Evolutionary conservation across 35 echinoderm and acorn worm species (phyloP), one percentile per base, ranked within the genome.

Genomic region (Lytechinus pictus): DNA sequence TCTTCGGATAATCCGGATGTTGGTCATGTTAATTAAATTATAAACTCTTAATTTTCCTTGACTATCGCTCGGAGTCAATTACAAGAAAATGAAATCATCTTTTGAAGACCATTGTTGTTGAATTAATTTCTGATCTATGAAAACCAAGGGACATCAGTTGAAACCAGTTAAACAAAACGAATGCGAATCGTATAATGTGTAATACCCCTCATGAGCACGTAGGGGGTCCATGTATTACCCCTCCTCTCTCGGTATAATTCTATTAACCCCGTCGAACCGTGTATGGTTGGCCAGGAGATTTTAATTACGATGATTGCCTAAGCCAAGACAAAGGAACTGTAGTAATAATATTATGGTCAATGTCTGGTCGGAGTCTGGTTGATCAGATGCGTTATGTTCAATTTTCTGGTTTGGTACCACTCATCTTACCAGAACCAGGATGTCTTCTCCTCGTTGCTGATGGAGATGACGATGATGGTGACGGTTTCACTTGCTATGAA

Each of bases 151-250:
- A 79, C 66, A 79, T 79, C 66, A 16, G 19, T 24, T 7, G 66
- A n/a, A 90, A 90, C 27, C 88, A 90, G 88, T 90, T 90, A 90
- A 90, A 90, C 88, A 90, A 90, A 90, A 90, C 52, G 88, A 90
- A 52, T 14, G 88, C 29, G 52, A 21, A 90, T 28, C 24, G 9
- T 52, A 28, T 44, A 52, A 10, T 52, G 11, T 44, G 29, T 90
- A 44, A 54, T 52, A 21, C 16, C 24, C 29, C 88, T 52, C 9
- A 33, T 44, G 16, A 24, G 21, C 66, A 24, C 19, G 66, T 79
- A 79, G 66, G 66, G 66, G 66, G 66, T 79, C 66, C 16, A 79
- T 79, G 66, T 79, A 79, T 79, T 7, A 44, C 66, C 52, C 88
- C 88, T 54, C 29, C 28, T 90, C 88, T 13, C 88, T 54, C 52